Evolutionary conservation across 2,888 invertebrate genomes (phyloP).

Genomic region (Crepidodera aurea): DNA sequence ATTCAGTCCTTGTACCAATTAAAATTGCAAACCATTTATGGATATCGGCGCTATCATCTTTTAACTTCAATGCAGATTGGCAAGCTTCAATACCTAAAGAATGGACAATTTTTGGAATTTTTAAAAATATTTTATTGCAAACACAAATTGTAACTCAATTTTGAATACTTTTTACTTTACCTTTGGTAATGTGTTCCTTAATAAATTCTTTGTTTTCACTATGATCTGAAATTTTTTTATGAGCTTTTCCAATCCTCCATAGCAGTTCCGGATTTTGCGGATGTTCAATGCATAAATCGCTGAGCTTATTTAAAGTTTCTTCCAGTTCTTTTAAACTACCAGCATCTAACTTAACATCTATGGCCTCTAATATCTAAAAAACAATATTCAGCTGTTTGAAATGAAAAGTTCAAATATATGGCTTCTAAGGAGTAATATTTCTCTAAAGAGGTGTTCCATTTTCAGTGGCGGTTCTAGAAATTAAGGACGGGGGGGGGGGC

Average conservation of each 20-base stretch:
- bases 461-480: too few species aligned
- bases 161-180: conserved; percentile 39
- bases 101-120: too few species aligned
- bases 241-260: conserved; percentile 58
- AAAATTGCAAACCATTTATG: conserved; percentile 81
- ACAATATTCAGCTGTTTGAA: too few species aligned
- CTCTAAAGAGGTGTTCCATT: too few species aligned
- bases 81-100: conserved; percentile 66
- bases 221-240: conserved; percentile 50
- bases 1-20: conserved; percentile 66
- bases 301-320: conserved; percentile 47
- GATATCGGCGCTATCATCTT: conserved; percentile 65
- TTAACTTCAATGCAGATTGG: conserved; percentile 63
- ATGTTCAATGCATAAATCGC: conserved; percentile 51
- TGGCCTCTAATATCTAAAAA: conserved; percentile 48
- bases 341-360: conserved; percentile 52
- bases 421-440: too few species aligned
- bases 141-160: background rate
- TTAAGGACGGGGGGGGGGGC: too few species aligned
- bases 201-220: conserved; percentile 44
- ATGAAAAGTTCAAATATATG: too few species aligned
- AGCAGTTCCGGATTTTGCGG: conserved; percentile 54
- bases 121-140: background rate
- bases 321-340: conserved; percentile 46
- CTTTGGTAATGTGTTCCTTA: conserved; percentile 51